These are phyloP conservation scores for Kryptopterus vitreolus DNA, from an alignment of 2,797 vertebrate species.

Conservation along the genomic window DNA sequence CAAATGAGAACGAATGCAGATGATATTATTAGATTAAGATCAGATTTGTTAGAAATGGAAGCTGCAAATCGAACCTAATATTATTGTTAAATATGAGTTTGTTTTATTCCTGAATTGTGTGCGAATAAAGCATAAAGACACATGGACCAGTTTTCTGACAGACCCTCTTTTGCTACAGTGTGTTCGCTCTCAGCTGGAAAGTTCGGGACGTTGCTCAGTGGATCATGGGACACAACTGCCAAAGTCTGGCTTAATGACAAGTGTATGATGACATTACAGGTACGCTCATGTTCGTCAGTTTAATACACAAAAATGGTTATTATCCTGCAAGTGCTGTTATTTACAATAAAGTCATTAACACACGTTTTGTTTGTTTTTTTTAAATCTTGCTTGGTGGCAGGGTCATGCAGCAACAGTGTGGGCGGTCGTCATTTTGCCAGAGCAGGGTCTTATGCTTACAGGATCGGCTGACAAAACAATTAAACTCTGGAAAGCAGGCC, in stretches of 20 bases:
- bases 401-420: slow-evolving; percentile 94
- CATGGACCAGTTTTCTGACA: neutral
- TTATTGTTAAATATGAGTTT: neutral
- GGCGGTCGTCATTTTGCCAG: slow-evolving; percentile 92
- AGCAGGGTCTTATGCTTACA: slow-evolving; percentile 94
- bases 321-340: neutral
- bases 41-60: no score
- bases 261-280: slow-evolving; percentile 99
- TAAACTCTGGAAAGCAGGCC: slow-evolving; percentile 94
- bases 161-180: slow-evolving; percentile 70
- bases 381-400: slow-evolving; percentile 66
- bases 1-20: neutral
- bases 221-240: slow-evolving; percentile 96
- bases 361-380: neutral
- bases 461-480: slow-evolving; percentile 97
- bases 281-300: slow-evolving; percentile 56
- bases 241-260: slow-evolving; percentile 98
- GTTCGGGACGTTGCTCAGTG: slow-evolving; percentile 94
- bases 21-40: neutral
- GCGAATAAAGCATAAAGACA: no score
- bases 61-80: neutral
- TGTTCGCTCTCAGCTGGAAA: slow-evolving; percentile 94
- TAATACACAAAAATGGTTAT: neutral
- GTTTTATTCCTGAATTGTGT: neutral
- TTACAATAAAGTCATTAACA: neutral